phyloP scores from a whole-genome alignment of 2,888 invertebrate species.

The Argyra leucocephala region DNA sequence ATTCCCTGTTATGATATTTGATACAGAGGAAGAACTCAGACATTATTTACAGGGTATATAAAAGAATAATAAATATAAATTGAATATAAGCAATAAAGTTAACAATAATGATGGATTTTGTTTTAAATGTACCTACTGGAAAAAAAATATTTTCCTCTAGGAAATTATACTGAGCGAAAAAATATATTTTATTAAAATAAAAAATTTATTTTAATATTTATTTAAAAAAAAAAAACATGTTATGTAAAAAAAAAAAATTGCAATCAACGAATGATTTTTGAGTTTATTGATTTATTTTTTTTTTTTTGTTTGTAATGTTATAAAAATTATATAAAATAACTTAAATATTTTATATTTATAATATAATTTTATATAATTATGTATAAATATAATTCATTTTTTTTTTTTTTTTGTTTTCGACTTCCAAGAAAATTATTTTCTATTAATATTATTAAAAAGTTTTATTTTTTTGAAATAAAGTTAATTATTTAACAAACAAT shows the following conservation, averaged over 20 bases:
- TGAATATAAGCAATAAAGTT: not conserved
- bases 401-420: not conserved
- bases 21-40: slow-evolving; percentile 91
- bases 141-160: no score
- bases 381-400: no score
- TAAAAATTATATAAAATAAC: not conserved
- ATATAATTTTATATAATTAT: no score
- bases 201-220: no score
- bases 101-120: no score
- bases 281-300: not conserved
- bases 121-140: no score
- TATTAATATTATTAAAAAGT: not conserved
- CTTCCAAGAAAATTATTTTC: not conserved
- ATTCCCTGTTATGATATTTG: slow-evolving; percentile 97
- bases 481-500: slow-evolving; percentile 5
- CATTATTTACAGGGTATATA: slow-evolving; percentile 49
- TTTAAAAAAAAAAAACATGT: not conserved
- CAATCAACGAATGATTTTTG: not conserved
- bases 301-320: slow-evolving; percentile 1
- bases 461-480: slow-evolving; percentile 2
- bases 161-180: no score
- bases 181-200: no score
- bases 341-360: not conserved
- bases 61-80: slow-evolving; percentile 8
- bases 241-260: not conserved